Base-by-base conservation (phyloP, 2,797 vertebrate genomes). In the Myotis findleyi region DNA sequence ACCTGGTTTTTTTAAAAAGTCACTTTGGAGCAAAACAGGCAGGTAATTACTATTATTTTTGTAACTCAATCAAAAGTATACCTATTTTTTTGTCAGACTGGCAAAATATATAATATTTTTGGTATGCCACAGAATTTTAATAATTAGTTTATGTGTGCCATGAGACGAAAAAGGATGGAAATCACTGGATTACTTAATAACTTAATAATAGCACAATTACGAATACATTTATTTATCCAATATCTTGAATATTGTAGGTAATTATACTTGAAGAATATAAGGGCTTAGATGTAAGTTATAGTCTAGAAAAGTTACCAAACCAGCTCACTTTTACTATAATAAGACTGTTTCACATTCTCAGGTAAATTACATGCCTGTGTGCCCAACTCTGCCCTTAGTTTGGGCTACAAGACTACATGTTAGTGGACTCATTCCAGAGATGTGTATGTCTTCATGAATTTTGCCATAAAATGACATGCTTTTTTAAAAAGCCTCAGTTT, bases 401-500 rank as follows among this genome's bases (percentile, higher is more conserved):
- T 80, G 59, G 93, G 79, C 18, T n/a, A 55, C 1, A 84, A 76
- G 30, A 80, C 25, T 75, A 62, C 14, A 82, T 17, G 51, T 89
- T 38, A 59, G 27, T 51, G 41, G 10, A 86, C 62, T 89, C 72
- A 94, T 76, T 94, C 44, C n/a, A 91, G 20, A 93, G 23, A 77
- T 53, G 11, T 30, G 14, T 20, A 38, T 38, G 25, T 53, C 68
- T 53, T 49, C 64, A 49, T 38, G 11, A 53, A 27, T 53, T 84
- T 38, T 85, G 82, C 47, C 64, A 69, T 69, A 20, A 85, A 27
- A 53, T 68, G 1, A 38, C 17, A 69, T 38, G 53, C 53, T 68
- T 80, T 94, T 95, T 79, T 20, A 5, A 69, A 87, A 92, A 79
- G 66, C 6, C 36, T 92, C 44, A 57, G 36, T 93, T 87, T 91